Percentiles rank a stretch among this genome's conserved stretches.
Evolutionary conservation across 2,797 vertebrate genomes (phyloP).

Genomic region (Myotis vivesi): DNA sequence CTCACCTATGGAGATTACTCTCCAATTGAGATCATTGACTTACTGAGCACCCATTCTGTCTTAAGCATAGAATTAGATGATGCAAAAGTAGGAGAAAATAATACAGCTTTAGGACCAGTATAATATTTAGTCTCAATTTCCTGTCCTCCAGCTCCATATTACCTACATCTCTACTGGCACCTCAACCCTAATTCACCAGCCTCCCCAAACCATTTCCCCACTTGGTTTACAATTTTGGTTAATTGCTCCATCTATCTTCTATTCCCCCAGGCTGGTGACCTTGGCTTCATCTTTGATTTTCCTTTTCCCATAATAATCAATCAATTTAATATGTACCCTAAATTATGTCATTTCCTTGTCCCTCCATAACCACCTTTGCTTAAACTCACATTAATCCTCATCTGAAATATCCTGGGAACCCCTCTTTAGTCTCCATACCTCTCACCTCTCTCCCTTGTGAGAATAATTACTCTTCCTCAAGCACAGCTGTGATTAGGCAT

Average conservation of each 20-base stretch:
- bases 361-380: conserved; percentile 5
- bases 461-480: conserved; percentile 65
- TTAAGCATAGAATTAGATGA: not conserved
- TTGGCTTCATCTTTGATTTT: conserved; percentile 48
- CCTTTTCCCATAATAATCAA: conserved; percentile 36
- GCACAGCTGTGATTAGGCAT: conserved; percentile 49
- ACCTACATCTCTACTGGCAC: not conserved
- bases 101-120: not conserved
- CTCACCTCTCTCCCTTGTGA: conserved; percentile 28
- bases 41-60: not conserved
- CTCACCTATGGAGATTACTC: not conserved
- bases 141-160: not conserved
- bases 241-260: conserved; percentile 32
- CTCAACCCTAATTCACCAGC: not conserved
- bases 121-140: not conserved
- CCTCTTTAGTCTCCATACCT: not conserved
- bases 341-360: conserved; percentile 1
- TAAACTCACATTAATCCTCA: conserved; percentile 54
- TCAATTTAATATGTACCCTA: conserved; percentile 38
- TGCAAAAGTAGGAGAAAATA: not conserved
- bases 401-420: conserved; percentile 40
- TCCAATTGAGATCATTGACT: not conserved
- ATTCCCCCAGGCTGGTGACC: not conserved
- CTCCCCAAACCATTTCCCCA: not conserved
- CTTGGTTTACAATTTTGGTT: conserved; percentile 2